These are phyloP conservation scores for Corythornis madagascariensis DNA, from an alignment of 2,113 vertebrate genomes.

Conservation along the genomic window DNA sequence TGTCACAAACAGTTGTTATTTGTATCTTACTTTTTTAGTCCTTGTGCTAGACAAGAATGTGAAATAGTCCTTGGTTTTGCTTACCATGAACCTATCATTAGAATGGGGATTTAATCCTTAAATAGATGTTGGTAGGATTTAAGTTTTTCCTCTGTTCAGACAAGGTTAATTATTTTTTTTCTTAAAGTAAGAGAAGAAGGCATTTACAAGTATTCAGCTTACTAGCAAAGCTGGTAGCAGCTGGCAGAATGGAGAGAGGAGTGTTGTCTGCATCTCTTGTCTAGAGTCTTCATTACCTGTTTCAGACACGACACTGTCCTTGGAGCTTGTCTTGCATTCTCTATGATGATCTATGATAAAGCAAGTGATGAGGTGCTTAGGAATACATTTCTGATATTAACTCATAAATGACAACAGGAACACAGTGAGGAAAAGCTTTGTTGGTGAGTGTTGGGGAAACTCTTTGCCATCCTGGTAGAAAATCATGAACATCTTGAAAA, in stretches of 20 bases:
- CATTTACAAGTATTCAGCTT: background rate
- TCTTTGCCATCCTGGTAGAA: background rate
- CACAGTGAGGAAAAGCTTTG: background rate
- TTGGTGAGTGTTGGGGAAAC: background rate
- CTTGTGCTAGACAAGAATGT: background rate
- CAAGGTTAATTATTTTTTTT: background rate
- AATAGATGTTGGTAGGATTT: background rate
- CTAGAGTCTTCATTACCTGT: slow-evolving; percentile 15
- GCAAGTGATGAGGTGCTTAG: background rate
- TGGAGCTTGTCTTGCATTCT: slow-evolving; percentile 19
- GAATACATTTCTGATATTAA: slow-evolving; percentile 32
- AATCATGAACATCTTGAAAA: background rate
- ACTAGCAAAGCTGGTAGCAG: background rate
- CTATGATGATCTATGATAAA: background rate
- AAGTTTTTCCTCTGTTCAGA: background rate
- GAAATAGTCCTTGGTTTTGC: background rate
- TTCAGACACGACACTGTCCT: background rate
- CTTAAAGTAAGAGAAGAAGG: background rate
- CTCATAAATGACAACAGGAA: background rate
- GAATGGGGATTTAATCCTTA: background rate
- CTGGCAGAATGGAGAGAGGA: background rate
- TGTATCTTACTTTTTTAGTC: background rate
- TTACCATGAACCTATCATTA: background rate
- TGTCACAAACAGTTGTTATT: background rate
- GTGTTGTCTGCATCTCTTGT: background rate